Percentiles rank a stretch among this genome's conserved stretches.
phyloP scores from a whole-genome alignment of 2,797 vertebrate genomes.

The Coregonus ussuriensis region DNA sequence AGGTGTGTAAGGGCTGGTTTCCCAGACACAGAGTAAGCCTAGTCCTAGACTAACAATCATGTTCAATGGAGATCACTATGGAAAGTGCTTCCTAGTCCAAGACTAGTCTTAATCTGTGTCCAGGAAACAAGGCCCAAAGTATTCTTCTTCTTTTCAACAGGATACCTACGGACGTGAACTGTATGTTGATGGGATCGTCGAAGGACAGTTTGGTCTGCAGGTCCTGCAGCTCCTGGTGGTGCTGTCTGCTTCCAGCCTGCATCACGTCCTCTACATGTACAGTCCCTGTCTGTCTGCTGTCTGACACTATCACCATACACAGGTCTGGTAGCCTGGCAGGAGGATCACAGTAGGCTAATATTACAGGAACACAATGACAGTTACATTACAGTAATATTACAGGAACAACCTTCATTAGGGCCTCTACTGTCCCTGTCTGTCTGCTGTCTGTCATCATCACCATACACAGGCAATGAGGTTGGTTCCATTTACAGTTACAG shows the following conservation, averaged over 20 bases:
- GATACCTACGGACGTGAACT: conserved; percentile 89
- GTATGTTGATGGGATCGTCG: conserved; percentile 90
- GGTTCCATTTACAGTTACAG: background rate
- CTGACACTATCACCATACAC: conserved; percentile 78
- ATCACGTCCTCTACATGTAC: conserved; percentile 83
- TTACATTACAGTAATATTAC: no score
- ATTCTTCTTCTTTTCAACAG: background rate
- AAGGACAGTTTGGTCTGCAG: conserved; percentile 79
- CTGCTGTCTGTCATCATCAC: no score
- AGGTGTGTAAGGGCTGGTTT: no score
- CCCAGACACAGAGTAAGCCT: no score
- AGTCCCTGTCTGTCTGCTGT: conserved; percentile 81
- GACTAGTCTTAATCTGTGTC: no score
- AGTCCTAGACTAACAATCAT: no score
- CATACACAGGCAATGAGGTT: background rate
- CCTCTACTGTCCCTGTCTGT: no score
- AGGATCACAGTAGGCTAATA: background rate
- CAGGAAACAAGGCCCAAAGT: no score
- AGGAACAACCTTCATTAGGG: no score
- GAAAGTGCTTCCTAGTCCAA: no score
- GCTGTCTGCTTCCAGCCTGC: conserved; percentile 78
- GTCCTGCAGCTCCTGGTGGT: conserved; percentile 73
- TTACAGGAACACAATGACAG: no score
- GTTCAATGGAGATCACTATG: no score
- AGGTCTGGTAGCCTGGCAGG: conserved; percentile 86